Evolutionary conservation across 2,113 vertebrate genomes (phyloP), one percentile per base, ranked within the genome.

Genomic region (Centropus unirufus): DNA sequence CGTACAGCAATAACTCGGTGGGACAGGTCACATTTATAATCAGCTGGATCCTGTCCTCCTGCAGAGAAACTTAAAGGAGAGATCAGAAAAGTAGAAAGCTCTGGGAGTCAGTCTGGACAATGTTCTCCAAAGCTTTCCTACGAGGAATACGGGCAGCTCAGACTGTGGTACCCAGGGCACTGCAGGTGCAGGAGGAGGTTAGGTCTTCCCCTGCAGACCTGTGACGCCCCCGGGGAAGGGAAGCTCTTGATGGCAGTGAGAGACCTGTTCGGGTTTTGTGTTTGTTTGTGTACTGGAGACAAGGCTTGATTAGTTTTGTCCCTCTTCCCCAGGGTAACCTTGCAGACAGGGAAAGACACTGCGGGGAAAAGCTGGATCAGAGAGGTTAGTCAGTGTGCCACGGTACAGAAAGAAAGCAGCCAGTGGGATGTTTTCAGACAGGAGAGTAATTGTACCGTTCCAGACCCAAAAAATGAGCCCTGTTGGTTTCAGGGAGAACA

Each of bases 1-100:
- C 3, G 5, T 47, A 64, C 87, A 4, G 88, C 88, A 83, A 22
- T 86, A 96, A 92, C 90, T 73, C 30, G 0, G 52, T 83, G 90
- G 92, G 92, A 96, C 83, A 93, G 94, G 85, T 95, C 88, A 92
- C 91, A 75, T 90, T 90, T 70, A 11, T 57, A 34, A 57, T 19
- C 88, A 61, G 73, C 68, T 7, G 1, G 47, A 47, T 54, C 73
- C 62, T 14, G 64, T 40, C 85, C 85, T 73, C 59, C 78, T 54
- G 44, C 5, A 3, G 34, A 86, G 76, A 75, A 78, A 57, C 64
- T 61, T 36, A 70, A 63, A 67, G 51, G 39, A 68, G 70, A 83
- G 36, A 87, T 72, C 62, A 83, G 39, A 82, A 40, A 83, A 74
- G 86, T 12, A 34, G 76, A 27, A 86, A 90, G n/a, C 64, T 81